phyloP scores from a whole-genome alignment of 2,797 vertebrate genomes.

The Psittacula derbiana region DNA sequence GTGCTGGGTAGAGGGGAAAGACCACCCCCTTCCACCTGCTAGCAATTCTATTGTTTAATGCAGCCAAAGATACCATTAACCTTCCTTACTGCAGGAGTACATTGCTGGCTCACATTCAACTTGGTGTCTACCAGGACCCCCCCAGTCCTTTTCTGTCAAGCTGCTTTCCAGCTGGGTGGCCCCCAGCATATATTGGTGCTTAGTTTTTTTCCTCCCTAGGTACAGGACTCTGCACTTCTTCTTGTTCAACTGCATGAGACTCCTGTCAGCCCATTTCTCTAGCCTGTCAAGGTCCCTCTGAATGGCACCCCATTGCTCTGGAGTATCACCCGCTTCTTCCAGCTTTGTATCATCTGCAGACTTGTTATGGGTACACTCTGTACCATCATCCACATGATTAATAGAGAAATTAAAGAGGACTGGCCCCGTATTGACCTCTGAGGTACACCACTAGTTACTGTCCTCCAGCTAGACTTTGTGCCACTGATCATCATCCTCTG shows the following conservation, averaged over 20 bases:
- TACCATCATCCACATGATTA: not conserved
- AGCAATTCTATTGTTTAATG: not conserved
- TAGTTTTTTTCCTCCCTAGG: not conserved
- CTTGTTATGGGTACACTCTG: not conserved
- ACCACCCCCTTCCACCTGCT: not conserved
- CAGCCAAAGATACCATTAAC: not conserved
- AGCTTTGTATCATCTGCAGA: not conserved
- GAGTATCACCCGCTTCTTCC: not conserved
- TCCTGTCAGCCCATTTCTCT: not conserved
- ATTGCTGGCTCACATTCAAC: not conserved
- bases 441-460: not conserved
- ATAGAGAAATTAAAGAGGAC: not conserved
- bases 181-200: not conserved
- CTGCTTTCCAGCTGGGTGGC: not conserved
- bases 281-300: accelerated
- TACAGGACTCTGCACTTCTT: not conserved
- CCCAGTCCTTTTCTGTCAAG: not conserved
- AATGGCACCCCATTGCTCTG: accelerated
- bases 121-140: not conserved
- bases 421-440: not conserved
- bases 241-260: not conserved
- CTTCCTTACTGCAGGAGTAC: not conserved
- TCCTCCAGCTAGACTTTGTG: not conserved
- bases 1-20: not conserved
- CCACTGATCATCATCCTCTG: not conserved